A percentile compares a stretch with the other conserved stretches of the same genome.
These are phyloP conservation scores for Scaptomyza pallida DNA, from an alignment of 1,140 invertebrate genomes.

Conservation along the genomic window DNA sequence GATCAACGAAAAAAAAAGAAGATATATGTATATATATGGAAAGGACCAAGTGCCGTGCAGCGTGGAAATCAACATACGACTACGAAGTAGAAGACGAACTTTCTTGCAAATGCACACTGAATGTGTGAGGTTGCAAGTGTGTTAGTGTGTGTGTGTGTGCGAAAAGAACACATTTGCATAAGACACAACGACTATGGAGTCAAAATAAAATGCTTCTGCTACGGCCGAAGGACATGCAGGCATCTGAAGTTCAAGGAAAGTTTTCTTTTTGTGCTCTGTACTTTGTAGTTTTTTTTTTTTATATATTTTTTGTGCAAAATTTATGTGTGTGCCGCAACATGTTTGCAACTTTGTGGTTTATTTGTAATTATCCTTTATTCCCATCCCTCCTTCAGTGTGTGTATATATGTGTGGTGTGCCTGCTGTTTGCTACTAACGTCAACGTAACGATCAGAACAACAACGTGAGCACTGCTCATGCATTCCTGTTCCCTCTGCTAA, in stretches of 20 bases:
- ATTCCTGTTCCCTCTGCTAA: slow-evolving; percentile 38
- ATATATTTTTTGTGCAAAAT: slow-evolving; percentile 49
- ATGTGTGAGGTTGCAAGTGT: neutral
- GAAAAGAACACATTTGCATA: slow-evolving; percentile 67
- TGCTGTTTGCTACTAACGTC: neutral
- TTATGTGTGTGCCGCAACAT: slow-evolving; percentile 63
- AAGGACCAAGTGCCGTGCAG: slow-evolving; percentile 20
- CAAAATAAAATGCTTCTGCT: slow-evolving; percentile 62
- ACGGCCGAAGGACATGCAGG: slow-evolving; percentile 22
- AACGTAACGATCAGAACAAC: slow-evolving; percentile 53
- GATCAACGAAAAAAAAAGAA: slow-evolving; percentile 60
- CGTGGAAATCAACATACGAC: slow-evolving; percentile 67
- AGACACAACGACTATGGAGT: slow-evolving; percentile 63
- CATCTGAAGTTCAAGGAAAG: slow-evolving; percentile 48
- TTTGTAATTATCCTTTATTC: slow-evolving; percentile 75
- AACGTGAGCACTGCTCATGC: slow-evolving; percentile 49
- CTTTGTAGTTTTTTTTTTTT: slow-evolving; percentile 30
- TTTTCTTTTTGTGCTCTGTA: slow-evolving; percentile 37
- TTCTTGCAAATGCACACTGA: slow-evolving; percentile 56
- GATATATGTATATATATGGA: slow-evolving; percentile 3
- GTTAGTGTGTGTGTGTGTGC: slow-evolving; percentile 1
- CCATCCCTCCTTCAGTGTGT: too few relatives aligned
- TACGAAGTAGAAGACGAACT: slow-evolving; percentile 59
- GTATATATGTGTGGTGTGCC: too few relatives aligned
- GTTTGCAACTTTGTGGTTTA: slow-evolving; percentile 81